phyloP scores from a whole-genome alignment of 2,888 invertebrate species.

The Trissoscelio sp. region DNA sequence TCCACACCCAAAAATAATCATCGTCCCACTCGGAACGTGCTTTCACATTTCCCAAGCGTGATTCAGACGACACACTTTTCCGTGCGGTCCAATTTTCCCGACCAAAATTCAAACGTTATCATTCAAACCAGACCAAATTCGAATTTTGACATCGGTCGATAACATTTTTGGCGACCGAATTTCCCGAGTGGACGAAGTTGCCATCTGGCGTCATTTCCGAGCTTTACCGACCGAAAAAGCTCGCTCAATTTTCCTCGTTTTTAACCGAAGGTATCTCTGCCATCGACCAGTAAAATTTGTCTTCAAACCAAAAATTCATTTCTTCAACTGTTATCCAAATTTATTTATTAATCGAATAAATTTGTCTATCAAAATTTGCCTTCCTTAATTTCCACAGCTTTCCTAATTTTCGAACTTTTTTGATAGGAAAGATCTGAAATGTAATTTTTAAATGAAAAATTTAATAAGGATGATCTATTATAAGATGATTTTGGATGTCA shows the following conservation, averaged over 20 bases:
- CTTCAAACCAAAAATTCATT: neutral
- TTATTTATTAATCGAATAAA: too few species aligned
- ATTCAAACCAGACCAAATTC: neutral
- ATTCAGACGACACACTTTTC: slow-evolving; percentile 37
- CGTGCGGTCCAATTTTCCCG: slow-evolving; percentile 11
- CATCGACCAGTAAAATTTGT: slow-evolving; percentile 24
- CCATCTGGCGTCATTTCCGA: slow-evolving; percentile 53
- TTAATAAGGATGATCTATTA: too few species aligned
- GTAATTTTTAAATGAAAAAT: too few species aligned
- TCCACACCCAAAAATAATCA: slow-evolving; percentile 24
- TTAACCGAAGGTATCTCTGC: slow-evolving; percentile 43
- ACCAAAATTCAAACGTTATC: slow-evolving; percentile 19
- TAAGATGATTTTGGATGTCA: too few species aligned
- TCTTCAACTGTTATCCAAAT: too few species aligned
- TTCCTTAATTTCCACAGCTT: too few species aligned
- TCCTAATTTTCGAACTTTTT: too few species aligned
- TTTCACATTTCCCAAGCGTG: slow-evolving; percentile 52
- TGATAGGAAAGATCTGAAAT: too few species aligned
- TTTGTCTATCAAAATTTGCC: too few species aligned
- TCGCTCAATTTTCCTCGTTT: slow-evolving; percentile 21
- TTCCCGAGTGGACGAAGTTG: slow-evolving; percentile 33
- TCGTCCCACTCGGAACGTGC: slow-evolving; percentile 22
- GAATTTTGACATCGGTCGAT: slow-evolving; percentile 43
- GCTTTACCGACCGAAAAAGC: slow-evolving; percentile 61
- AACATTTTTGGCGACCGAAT: slow-evolving; percentile 8